These are phyloP conservation scores for Indicator indicator DNA, from an alignment of 2,113 vertebrate species.

Conservation along the genomic window DNA sequence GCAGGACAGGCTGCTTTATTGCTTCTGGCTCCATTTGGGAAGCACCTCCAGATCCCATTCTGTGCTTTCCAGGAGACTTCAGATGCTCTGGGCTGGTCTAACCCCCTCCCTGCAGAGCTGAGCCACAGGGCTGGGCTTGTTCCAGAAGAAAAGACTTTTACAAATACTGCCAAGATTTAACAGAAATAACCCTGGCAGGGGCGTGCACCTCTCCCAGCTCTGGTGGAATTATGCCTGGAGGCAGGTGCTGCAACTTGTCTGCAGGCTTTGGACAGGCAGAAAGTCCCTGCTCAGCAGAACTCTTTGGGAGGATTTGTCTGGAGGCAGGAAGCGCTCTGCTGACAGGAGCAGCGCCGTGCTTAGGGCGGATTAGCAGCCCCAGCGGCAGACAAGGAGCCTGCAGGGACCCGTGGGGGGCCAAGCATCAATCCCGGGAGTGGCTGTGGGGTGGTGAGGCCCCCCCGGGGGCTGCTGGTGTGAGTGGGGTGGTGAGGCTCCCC, in stretches of 20 bases:
- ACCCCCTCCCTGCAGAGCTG: not conserved
- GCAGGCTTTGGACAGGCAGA: constrained; percentile 3
- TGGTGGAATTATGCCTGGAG: constrained; percentile 49
- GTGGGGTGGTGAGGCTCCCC: not conserved
- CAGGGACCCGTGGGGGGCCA: not conserved
- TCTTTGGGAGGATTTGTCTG: constrained; percentile 63
- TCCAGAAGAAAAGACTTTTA: constrained; percentile 23
- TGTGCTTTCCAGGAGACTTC: not conserved
- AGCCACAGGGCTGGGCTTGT: accelerated
- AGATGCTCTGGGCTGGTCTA: accelerated
- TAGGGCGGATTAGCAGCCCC: constrained; percentile 50
- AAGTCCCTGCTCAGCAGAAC: constrained; percentile 65
- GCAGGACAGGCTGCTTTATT: not conserved
- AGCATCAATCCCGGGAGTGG: not conserved
- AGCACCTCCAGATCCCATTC: accelerated
- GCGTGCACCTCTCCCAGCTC: not conserved
- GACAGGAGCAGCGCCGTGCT: constrained; percentile 38
- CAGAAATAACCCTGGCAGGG: constrained; percentile 18
- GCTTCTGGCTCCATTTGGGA: not conserved
- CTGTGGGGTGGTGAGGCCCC: not conserved
- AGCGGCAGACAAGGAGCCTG: not conserved
- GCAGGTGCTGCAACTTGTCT: constrained; percentile 65
- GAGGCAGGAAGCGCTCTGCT: constrained; percentile 54
- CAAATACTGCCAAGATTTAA: constrained; percentile 36
- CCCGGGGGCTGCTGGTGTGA: accelerated